These are phyloP conservation scores for Neosilurus mollespiculum DNA, from an alignment of 2,797 vertebrate species.

Conservation along the genomic window DNA sequence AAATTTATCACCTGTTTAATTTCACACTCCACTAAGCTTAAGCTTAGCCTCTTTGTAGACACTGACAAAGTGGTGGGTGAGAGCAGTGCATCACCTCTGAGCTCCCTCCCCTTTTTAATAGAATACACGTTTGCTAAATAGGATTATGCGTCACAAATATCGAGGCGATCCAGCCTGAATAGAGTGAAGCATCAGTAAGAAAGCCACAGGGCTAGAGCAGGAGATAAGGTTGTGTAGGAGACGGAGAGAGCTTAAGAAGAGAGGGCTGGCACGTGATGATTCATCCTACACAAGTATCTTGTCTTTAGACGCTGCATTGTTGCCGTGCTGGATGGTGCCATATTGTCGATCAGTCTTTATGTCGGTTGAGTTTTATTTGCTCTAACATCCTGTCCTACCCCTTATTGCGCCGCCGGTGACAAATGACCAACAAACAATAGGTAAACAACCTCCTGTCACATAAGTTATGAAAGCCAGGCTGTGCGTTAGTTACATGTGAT, in stretches of 20 bases:
- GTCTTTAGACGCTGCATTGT: constrained; percentile 22
- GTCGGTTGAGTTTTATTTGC: constrained; percentile 61
- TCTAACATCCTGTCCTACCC: constrained; percentile 58
- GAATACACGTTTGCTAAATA: constrained; percentile 70
- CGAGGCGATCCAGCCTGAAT: constrained; percentile 41
- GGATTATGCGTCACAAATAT: constrained; percentile 66
- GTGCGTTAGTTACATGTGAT: constrained; percentile 38
- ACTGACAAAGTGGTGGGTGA: constrained; percentile 71
- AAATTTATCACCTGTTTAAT: constrained; percentile 83
- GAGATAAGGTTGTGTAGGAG: constrained; percentile 9
- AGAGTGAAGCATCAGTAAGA: constrained; percentile 21
- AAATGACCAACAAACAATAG: constrained; percentile 54
- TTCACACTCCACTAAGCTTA: constrained; percentile 76
- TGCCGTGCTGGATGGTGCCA: constrained; percentile 26
- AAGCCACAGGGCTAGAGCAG: neutral
- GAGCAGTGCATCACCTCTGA: constrained; percentile 67
- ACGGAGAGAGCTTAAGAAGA: constrained; percentile 31
- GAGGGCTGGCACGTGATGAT: neutral
- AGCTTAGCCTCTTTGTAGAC: constrained; percentile 71
- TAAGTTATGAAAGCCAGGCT: constrained; percentile 22
- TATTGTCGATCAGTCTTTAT: constrained; percentile 56
- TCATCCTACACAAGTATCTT: constrained; percentile 37
- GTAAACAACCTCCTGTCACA: constrained; percentile 34
- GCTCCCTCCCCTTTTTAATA: constrained; percentile 66
- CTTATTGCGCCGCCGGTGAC: constrained; percentile 51